A percentile compares a stretch with the other conserved stretches of the same genome.
phyloP scores from a whole-genome alignment of 2,797 vertebrate species.

The Aulostomus chinensis region DNA sequence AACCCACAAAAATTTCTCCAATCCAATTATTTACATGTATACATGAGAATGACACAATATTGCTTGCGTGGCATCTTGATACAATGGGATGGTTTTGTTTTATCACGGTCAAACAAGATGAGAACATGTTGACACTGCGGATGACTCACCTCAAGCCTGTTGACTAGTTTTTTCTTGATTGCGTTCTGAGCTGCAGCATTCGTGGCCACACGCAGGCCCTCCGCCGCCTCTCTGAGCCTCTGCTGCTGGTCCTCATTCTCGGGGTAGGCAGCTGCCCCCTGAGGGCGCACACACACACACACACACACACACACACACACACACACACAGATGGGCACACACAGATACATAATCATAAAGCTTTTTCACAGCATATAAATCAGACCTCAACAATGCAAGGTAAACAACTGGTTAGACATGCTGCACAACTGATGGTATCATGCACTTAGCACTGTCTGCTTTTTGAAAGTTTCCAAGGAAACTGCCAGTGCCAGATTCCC shows the following conservation, averaged over 20 bases:
- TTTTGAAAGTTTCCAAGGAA: slow-evolving; percentile 77
- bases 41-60: no score
- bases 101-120: no score
- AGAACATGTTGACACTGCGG: neutral
- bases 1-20: no score
- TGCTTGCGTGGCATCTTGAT: no score
- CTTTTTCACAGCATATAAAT: no score
- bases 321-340: no score
- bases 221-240: slow-evolving; percentile 93
- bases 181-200: slow-evolving; percentile 98
- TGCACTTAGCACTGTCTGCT: slow-evolving; percentile 51
- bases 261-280: slow-evolving; percentile 98
- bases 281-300: slow-evolving; percentile 26
- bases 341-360: no score
- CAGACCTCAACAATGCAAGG: slow-evolving; percentile 17
- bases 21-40: no score
- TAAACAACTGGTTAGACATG: slow-evolving; percentile 13
- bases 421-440: slow-evolving; percentile 52
- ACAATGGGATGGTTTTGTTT: no score
- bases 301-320: slow-evolving; percentile 13
- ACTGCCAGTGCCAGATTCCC: slow-evolving; percentile 58
- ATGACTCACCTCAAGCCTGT: slow-evolving; percentile 90
- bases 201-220: slow-evolving; percentile 95
- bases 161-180: slow-evolving; percentile 98
- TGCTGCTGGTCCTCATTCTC: slow-evolving; percentile 99